Percentiles rank a stretch among this genome's conserved stretches.
Conservation (phyloP, 2,113 vertebrate species). For the Pseudorhombus dupliciocellatus region DNA sequence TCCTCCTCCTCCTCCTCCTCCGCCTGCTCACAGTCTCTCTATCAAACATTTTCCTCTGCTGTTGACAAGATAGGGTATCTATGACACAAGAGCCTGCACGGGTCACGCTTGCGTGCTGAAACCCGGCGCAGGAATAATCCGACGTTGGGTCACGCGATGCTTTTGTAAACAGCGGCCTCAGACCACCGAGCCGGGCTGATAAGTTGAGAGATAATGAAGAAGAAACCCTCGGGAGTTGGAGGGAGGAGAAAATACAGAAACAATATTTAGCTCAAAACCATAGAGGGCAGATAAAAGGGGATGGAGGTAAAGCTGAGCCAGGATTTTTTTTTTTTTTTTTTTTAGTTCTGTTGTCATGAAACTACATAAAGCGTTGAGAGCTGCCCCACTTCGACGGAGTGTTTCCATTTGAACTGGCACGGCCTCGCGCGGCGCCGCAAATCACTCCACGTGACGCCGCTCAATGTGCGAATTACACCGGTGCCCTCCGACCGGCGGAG, state of each 20-base stretch:
- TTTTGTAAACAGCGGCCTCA: slow-evolving; percentile 43
- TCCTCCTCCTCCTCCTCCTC: background rate
- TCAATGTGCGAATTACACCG: too few relatives aligned
- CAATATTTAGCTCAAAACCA: slow-evolving; percentile 7
- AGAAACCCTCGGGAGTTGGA: slow-evolving; percentile 17
- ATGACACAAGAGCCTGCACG: slow-evolving; percentile 51
- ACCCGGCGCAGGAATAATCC: slow-evolving; percentile 58
- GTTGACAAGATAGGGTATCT: slow-evolving; percentile 62
- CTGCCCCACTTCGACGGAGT: too few relatives aligned
- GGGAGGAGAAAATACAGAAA: slow-evolving; percentile 36
- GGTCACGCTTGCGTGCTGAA: slow-evolving; percentile 52
- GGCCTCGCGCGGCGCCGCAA: too few relatives aligned
- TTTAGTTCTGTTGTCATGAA: too few relatives aligned
- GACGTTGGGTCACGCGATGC: slow-evolving; percentile 36
- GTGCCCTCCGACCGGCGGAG: too few relatives aligned
- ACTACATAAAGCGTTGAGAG: too few relatives aligned
- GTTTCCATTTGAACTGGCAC: too few relatives aligned
- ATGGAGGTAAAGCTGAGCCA: slow-evolving; percentile 43
- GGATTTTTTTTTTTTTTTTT: too few relatives aligned
- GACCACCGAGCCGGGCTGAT: slow-evolving; percentile 61
- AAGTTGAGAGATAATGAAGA: slow-evolving; percentile 53
- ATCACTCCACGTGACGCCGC: too few relatives aligned
- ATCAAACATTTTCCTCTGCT: slow-evolving; percentile 51
- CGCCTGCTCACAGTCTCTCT: slow-evolving; percentile 36
- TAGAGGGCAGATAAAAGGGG: slow-evolving; percentile 42